Evolutionary conservation across 2,113 vertebrate genomes (phyloP).

Genomic region (Burhinus oedicnemus): DNA sequence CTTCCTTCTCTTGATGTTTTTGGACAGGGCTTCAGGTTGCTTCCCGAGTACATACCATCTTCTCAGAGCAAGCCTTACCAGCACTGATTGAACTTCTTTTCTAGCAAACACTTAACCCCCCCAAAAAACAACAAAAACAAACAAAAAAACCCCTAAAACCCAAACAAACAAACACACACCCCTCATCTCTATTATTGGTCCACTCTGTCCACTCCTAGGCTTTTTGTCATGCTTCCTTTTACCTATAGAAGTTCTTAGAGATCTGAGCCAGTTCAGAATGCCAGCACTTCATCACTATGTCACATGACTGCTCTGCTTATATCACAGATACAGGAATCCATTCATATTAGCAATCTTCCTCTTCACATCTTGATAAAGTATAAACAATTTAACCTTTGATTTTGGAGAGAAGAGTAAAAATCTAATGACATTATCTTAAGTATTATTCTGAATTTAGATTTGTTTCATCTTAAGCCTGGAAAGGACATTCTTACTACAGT

Average conservation of each 20-base stretch:
- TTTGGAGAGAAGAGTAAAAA: neutral
- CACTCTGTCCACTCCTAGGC: neutral
- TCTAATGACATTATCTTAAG: neutral
- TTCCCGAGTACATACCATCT: neutral
- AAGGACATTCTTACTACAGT: neutral
- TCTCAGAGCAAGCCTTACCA: neutral
- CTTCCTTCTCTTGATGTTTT: neutral
- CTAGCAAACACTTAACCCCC: neutral
- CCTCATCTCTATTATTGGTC: accelerated
- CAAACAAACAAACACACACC: accelerated
- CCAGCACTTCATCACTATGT: neutral
- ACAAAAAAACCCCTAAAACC: neutral
- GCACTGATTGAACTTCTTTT: neutral
- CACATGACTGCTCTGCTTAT: neutral
- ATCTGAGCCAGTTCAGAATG: neutral
- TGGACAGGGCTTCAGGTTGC: neutral
- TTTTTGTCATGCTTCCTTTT: neutral
- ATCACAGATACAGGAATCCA: neutral
- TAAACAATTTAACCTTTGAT: neutral
- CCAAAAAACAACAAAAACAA: neutral
- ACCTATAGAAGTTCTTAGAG: neutral
- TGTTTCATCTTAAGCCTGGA: neutral
- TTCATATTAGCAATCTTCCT: neutral
- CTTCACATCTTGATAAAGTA: neutral
- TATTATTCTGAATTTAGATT: neutral